A percentile compares a stretch with the other conserved stretches of the same genome.
These are phyloP conservation scores for Natator depressus DNA, from an alignment of 2,113 vertebrate genomes.

Conservation along the genomic window DNA sequence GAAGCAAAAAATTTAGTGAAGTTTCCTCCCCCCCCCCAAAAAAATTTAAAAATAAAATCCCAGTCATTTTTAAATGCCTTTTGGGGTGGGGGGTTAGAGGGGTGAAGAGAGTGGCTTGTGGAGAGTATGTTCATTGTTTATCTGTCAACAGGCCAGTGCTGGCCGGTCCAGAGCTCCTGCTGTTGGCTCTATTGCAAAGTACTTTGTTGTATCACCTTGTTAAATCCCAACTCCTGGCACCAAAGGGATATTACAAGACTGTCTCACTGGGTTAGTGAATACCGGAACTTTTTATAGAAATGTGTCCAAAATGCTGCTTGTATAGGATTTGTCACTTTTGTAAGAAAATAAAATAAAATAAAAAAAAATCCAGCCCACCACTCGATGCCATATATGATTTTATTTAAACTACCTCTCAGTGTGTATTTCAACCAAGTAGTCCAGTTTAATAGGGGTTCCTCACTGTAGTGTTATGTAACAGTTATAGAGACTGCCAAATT, in stretches of 20 bases:
- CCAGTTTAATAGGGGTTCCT: constrained; percentile 65
- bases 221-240: constrained; percentile 39
- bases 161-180: constrained; percentile 22
- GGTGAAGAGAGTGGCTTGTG: not conserved
- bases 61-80: constrained; percentile 1
- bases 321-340: constrained; percentile 73
- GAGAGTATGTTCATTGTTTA: not conserved
- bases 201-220: not conserved
- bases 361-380: constrained; percentile 41
- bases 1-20: constrained; percentile 17
- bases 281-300: constrained; percentile 64
- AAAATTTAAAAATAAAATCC: constrained; percentile 7
- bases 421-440: constrained; percentile 65
- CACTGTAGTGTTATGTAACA: constrained; percentile 46
- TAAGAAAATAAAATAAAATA: constrained; percentile 68
- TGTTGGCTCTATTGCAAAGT: constrained; percentile 44
- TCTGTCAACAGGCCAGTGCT: constrained; percentile 28
- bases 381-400: constrained; percentile 67
- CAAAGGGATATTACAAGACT: constrained; percentile 48
- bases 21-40: not conserved
- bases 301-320: constrained; percentile 76
- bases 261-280: constrained; percentile 43
- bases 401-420: constrained; percentile 83
- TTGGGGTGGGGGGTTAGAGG: not conserved
- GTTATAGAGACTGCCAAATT: constrained; percentile 75